Conservation (phyloP, 2,113 vertebrate genomes). For the Xenopus borealis region DNA sequence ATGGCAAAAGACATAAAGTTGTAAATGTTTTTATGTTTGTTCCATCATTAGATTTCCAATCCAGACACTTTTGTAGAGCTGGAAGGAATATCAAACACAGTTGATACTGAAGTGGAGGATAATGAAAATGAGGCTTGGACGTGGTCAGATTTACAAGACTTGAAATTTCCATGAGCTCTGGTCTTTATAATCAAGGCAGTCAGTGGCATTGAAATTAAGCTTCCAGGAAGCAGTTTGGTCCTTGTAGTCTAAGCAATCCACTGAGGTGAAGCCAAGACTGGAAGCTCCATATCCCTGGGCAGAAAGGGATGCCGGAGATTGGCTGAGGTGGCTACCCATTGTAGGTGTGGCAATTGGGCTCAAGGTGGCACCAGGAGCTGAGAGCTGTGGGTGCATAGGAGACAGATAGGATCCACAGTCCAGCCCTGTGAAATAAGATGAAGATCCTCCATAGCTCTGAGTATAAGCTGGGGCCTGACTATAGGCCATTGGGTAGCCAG, state of each 20-base stretch:
- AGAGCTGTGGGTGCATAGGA: slow-evolving; percentile 82
- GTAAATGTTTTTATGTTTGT: not conserved
- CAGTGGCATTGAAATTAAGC: slow-evolving; percentile 78
- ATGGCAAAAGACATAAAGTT: not conserved
- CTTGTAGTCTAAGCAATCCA: slow-evolving; percentile 85
- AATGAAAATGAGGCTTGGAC: not conserved
- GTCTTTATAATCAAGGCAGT: slow-evolving; percentile 88
- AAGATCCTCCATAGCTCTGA: slow-evolving; percentile 73
- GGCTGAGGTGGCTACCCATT: slow-evolving; percentile 75
- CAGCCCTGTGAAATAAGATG: slow-evolving; percentile 79
- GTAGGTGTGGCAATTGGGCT: slow-evolving; percentile 75
- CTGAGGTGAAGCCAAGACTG: slow-evolving; percentile 72
- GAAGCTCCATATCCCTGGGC: slow-evolving; percentile 75
- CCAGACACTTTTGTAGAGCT: not conserved
- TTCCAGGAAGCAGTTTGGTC: slow-evolving; percentile 78
- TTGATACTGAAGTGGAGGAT: not conserved
- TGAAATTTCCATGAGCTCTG: slow-evolving; percentile 90
- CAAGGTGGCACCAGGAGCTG: slow-evolving; percentile 70
- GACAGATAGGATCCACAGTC: slow-evolving; percentile 84
- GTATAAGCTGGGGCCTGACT: slow-evolving; percentile 73
- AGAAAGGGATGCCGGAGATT: slow-evolving; percentile 73
- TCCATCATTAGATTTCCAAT: not conserved
- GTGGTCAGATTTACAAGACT: slow-evolving; percentile 67
- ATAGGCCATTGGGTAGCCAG: slow-evolving; percentile 76
- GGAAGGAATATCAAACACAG: too few relatives aligned